A percentile compares a stretch with the other conserved stretches of the same genome.
Conservation (phyloP, 1,140 invertebrate genomes). For the Bombus balteatus region DNA sequence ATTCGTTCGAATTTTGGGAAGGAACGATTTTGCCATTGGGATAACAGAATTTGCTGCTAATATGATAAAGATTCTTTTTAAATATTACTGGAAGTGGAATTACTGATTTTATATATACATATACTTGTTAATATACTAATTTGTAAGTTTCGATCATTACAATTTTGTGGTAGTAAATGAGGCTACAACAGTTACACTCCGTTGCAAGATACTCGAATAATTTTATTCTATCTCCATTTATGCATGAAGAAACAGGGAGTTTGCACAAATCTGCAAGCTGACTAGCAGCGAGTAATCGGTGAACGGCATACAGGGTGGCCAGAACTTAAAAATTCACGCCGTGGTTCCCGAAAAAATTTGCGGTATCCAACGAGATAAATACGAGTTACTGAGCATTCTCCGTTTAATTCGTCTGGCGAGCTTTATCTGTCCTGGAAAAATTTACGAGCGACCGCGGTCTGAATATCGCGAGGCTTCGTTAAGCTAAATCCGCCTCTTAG, state of each 20-base stretch:
- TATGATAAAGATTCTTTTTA: no score
- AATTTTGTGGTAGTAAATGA: no score
- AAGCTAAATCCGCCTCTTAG: slow-evolving; percentile 24
- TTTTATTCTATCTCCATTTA: no score
- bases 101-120: no score
- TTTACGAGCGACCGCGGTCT: slow-evolving; percentile 25
- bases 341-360: background rate
- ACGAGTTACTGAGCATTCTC: background rate
- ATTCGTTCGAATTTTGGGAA: background rate
- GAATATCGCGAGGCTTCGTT: slow-evolving; percentile 39
- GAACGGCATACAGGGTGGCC: background rate
- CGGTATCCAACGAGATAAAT: slow-evolving; percentile 19
- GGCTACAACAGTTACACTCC: no score
- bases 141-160: no score
- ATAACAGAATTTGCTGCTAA: no score
- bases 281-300: background rate
- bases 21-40: no score
- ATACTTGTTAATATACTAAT: no score
- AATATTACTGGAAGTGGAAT: no score
- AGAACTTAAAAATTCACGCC: slow-evolving; percentile 5
- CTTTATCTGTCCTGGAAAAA: slow-evolving; percentile 14
- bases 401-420: background rate
- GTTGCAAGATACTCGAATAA: no score
- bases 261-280: background rate
- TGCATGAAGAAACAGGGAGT: background rate